phyloP scores from a whole-genome alignment of 2,888 invertebrate species.

The Petrophora chlorosata region DNA sequence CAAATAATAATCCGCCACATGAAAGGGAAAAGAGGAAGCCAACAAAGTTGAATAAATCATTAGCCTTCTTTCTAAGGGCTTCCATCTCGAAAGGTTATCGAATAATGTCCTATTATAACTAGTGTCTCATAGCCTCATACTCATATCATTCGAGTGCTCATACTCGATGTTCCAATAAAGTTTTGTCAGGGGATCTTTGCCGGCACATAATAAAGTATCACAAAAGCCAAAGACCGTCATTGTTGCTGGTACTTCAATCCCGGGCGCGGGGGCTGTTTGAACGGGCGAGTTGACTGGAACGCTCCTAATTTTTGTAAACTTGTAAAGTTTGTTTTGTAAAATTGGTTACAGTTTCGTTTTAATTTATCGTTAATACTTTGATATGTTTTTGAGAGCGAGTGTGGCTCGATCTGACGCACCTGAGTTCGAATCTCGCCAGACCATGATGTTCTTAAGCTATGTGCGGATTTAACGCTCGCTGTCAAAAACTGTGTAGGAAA shows the following conservation, averaged over 20 bases:
- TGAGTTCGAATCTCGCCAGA: too few relatives aligned
- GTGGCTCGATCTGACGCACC: too few relatives aligned
- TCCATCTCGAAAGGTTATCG: constrained; percentile 50
- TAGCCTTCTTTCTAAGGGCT: constrained; percentile 37
- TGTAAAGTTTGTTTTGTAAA: not conserved
- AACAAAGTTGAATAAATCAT: constrained; percentile 39
- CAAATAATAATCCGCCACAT: constrained; percentile 20
- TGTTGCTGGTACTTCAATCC: constrained; percentile 82
- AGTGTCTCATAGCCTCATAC: constrained; percentile 66
- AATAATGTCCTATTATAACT: constrained; percentile 69
- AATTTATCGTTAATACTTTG: too few relatives aligned
- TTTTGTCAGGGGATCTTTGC: constrained; percentile 82
- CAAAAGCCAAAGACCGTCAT: constrained; percentile 84
- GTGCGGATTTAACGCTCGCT: too few relatives aligned
- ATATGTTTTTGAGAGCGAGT: not conserved
- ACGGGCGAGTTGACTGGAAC: constrained; percentile 50
- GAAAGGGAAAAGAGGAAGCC: constrained; percentile 22
- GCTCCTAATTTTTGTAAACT: not conserved
- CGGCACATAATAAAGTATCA: constrained; percentile 83
- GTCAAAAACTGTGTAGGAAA: too few relatives aligned
- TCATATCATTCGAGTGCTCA: constrained; percentile 72
- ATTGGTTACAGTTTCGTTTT: not conserved
- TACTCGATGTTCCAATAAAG: constrained; percentile 82
- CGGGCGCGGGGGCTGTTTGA: constrained; percentile 59
- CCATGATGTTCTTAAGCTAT: too few relatives aligned